A percentile compares a stretch with the other conserved stretches of the same genome.
These are phyloP conservation scores for Apantesis nais DNA, from an alignment of 2,888 invertebrate genomes.

Conservation along the genomic window DNA sequence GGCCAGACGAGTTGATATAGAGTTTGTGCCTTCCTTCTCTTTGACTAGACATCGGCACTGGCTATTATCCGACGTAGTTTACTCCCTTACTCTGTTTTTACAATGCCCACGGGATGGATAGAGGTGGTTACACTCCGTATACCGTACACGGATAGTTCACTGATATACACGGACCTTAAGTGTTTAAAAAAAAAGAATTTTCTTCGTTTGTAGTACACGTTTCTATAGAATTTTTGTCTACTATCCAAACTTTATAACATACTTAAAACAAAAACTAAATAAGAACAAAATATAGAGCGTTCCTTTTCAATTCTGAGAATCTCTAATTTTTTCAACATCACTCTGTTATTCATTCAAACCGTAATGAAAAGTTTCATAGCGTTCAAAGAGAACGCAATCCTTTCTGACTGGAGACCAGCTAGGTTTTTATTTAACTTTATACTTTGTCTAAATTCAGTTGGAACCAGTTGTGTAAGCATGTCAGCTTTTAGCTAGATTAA, in stretches of 20 bases:
- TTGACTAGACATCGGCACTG: no score
- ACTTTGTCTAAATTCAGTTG: conserved; percentile 39
- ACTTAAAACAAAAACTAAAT: background rate
- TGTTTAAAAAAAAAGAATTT: no score
- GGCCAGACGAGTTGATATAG: no score
- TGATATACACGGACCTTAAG: no score
- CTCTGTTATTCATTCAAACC: conserved; percentile 28
- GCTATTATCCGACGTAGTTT: no score
- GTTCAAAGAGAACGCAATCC: conserved; percentile 20
- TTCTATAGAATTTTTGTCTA: background rate
- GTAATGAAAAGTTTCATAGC: conserved; percentile 16
- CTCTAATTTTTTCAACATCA: conserved; percentile 2
- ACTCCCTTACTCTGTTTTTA: no score
- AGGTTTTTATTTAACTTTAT: conserved; percentile 33
- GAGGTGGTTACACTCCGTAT: no score
- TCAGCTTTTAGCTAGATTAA: conserved; percentile 45
- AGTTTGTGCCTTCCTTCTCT: no score
- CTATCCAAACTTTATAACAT: background rate
- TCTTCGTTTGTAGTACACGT: background rate
- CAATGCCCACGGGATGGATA: no score
- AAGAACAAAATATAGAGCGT: background rate
- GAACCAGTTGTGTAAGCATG: conserved; percentile 14
- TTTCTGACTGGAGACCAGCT: conserved; percentile 7
- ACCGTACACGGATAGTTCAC: no score
- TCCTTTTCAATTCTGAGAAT: conserved; percentile 5